These are phyloP conservation scores for Tridacna crocea DNA, from an alignment of 2,888 invertebrate genomes.

Conservation along the genomic window DNA sequence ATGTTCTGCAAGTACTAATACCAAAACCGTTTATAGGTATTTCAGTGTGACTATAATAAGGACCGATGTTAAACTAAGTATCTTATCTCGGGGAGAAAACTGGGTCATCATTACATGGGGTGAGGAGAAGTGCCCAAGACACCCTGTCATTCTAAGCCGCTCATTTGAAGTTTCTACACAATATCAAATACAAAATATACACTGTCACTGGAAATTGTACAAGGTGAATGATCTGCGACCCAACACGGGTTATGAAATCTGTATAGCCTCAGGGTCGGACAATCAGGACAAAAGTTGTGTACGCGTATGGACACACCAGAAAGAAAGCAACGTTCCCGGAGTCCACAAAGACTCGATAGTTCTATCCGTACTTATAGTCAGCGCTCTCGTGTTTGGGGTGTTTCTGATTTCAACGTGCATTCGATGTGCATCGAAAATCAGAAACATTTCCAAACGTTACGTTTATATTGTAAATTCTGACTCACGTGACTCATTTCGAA, in stretches of 20 bases:
- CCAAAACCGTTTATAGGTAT: conserved; percentile 2
- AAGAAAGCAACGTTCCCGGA: conserved; percentile 4
- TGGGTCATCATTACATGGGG: conserved; percentile 22
- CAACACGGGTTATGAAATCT: conserved; percentile 18
- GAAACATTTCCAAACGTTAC: conserved; percentile 19
- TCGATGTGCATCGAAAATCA: conserved; percentile 7
- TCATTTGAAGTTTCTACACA: background rate
- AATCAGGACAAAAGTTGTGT: conserved; percentile 6
- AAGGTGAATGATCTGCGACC: background rate
- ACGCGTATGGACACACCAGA: conserved; percentile 7
- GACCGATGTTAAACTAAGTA: background rate
- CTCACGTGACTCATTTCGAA: conserved; percentile 12
- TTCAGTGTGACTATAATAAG: background rate
- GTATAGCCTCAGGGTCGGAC: conserved; percentile 12
- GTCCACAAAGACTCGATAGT: conserved; percentile 17
- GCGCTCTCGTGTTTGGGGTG: background rate
- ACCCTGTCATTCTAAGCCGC: conserved; percentile 5
- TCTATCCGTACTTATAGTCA: background rate
- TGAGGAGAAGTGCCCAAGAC: conserved; percentile 1
- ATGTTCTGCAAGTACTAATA: conserved; percentile 7
- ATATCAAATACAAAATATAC: background rate
- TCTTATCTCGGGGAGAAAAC: conserved; percentile 5
- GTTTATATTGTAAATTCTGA: conserved; percentile 20
- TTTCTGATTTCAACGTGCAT: conserved; percentile 14
- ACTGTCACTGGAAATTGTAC: conserved; percentile 1